Conservation (phyloP, 2,888 invertebrate species). For the Diaprepes abbreviatus region DNA sequence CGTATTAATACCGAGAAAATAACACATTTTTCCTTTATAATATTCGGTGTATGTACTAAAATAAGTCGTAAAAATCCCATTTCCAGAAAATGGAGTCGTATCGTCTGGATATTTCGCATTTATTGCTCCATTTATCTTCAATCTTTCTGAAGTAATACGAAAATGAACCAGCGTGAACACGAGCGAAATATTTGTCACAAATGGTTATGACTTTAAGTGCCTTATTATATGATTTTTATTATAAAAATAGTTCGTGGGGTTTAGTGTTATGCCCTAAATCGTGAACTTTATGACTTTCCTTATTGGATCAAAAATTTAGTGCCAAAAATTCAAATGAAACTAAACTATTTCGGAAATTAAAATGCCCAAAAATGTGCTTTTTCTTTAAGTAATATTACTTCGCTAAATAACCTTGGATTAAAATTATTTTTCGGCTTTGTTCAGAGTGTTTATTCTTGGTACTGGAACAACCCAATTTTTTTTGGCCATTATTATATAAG, state of each 20-base stretch:
- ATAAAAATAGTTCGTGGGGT: constrained; percentile 42
- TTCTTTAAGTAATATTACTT: no score
- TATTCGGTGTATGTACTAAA: constrained; percentile 56
- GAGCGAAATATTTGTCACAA: constrained; percentile 50
- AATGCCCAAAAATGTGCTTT: no score
- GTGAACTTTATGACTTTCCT: not conserved
- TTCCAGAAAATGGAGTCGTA: constrained; percentile 59
- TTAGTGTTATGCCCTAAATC: constrained; percentile 7
- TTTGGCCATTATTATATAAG: no score
- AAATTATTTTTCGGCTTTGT: no score
- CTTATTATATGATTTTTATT: constrained; percentile 44
- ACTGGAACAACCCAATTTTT: no score
- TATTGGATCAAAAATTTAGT: not conserved
- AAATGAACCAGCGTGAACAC: constrained; percentile 52
- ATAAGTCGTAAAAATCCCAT: constrained; percentile 58
- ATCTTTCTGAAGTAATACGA: constrained; percentile 56
- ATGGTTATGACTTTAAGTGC: constrained; percentile 49
- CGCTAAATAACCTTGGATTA: no score
- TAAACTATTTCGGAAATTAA: no score
- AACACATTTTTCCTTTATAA: constrained; percentile 57
- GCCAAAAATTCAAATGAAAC: no score
- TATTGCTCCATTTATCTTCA: constrained; percentile 58
- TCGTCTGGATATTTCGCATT: constrained; percentile 59
- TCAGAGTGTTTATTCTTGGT: no score
- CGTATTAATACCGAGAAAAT: constrained; percentile 47